Evolutionary conservation across 92 coral and sea anemone species (phyloP), one percentile per base, ranked within the genome.

Genomic region (Porites divaricata): DNA sequence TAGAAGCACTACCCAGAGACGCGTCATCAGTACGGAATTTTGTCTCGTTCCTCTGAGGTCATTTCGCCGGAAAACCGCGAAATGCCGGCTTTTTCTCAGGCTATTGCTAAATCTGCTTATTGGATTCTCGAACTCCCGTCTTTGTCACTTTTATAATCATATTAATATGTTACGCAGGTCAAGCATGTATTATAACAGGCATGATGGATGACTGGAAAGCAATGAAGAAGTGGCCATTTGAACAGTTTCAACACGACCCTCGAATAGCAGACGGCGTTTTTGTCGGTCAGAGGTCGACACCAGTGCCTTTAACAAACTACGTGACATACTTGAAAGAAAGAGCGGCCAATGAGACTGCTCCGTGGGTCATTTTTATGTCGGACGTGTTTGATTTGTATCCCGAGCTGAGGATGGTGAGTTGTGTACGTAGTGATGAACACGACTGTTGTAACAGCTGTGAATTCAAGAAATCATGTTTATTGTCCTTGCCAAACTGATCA

Each of bases 341-440:
- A 22, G 88, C 94, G 2, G 79, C 89, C 16, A 88, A 80, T 11
- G 94, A 91, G 77, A 80, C 85, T 45, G 75, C 88, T 2, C 94
- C 94, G 6, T 93, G 97, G 97, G 90, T 91, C 81, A 88, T 91
- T 23, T 93, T 93, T 75, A 93, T 93, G 97, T 88, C 97, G 7
- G 95, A 93, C 54, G 97, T 88, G 83, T 93, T 93, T 83, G 97
- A 93, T 9, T 19, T 88, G 72, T 93, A 91, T 70, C 97, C 97
- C 3, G 89, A 87, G 17, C 88, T 93, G 25, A 76, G 89, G 52
- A 78, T 83, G 85, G 97, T 93, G 26, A 48, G 23, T 1, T 12
- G 6, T 71, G 4, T n/a, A n/a, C n/a, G n/a, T 15, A 71, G 76
- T 66, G 15, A 66, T 35, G 45, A 35, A 35, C 45, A 24, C 0